Evolutionary conservation across 1,140 invertebrate species (phyloP).

Genomic region (Thaumetopoea pityocampa): DNA sequence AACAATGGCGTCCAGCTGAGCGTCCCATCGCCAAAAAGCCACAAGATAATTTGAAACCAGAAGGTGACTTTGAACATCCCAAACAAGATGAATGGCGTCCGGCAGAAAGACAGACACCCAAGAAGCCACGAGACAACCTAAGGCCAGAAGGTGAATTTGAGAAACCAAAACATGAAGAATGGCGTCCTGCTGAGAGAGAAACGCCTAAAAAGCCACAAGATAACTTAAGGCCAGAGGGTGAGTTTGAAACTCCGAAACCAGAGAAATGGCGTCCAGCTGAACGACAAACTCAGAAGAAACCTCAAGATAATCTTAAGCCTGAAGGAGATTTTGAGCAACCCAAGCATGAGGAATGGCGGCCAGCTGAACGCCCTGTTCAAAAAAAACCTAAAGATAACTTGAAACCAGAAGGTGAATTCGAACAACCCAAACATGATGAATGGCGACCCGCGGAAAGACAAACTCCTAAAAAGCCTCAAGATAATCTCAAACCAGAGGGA

Average conservation of each 20-base stretch:
- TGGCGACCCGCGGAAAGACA: conserved; percentile 62
- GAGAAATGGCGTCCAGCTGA: conserved; percentile 62
- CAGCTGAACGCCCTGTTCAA: conserved; percentile 48
- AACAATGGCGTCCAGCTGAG: conserved; percentile 74
- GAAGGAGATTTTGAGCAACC: conserved; percentile 80
- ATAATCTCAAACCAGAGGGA: conserved; percentile 80
- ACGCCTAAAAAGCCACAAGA: conserved; percentile 61
- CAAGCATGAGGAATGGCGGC: conserved; percentile 58
- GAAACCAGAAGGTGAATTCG: conserved; percentile 75
- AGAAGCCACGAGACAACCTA: conserved; percentile 73
- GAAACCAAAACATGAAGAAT: conserved; percentile 50
- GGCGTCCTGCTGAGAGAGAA: conserved; percentile 61
- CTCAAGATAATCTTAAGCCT: conserved; percentile 73
- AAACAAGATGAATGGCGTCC: conserved; percentile 64
- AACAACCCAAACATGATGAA: conserved; percentile 46
- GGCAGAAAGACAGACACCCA: conserved; percentile 49
- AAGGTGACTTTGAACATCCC: conserved; percentile 76
- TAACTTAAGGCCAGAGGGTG: conserved; percentile 82
- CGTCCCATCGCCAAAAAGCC: conserved; percentile 69
- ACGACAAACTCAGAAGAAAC: conserved; percentile 55
- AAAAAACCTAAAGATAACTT: conserved; percentile 73
- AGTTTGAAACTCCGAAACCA: conserved; percentile 77
- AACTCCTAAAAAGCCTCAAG: conserved; percentile 52
- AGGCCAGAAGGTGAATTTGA: conserved; percentile 76
- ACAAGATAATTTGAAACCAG: conserved; percentile 71